Percentiles rank a stretch among this genome's conserved stretches.
Conservation (phyloP, 2,797 vertebrate species). For the Liasis olivaceus region DNA sequence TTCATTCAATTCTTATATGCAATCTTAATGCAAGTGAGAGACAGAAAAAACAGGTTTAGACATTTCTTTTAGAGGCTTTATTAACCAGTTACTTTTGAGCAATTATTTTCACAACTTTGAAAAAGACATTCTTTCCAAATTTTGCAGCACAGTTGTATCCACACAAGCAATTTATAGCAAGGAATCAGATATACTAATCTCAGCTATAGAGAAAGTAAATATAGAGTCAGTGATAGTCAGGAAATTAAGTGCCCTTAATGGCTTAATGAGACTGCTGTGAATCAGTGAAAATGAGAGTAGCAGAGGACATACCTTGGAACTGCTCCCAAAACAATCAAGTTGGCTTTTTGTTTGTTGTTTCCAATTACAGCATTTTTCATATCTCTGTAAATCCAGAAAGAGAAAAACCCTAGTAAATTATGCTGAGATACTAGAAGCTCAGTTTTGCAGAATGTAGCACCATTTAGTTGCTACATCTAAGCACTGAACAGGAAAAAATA, state of each 20-base stretch:
- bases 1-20: not conserved
- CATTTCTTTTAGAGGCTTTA: not conserved
- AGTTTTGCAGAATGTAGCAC: conserved; percentile 64
- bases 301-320: conserved; percentile 88
- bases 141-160: not conserved
- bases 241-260: conserved; percentile 56
- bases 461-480: conserved; percentile 46
- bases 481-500: conserved; percentile 14
- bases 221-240: conserved; percentile 50
- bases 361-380: conserved; percentile 99
- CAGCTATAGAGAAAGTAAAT: conserved; percentile 46
- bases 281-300: conserved; percentile 68
- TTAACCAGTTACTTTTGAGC: conserved; percentile 35
- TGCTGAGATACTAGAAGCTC: conserved; percentile 68
- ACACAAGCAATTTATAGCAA: conserved; percentile 52
- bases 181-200: conserved; percentile 57
- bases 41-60: not conserved
- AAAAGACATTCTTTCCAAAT: not conserved
- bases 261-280: conserved; percentile 55
- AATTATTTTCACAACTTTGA: conserved; percentile 22
- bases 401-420: conserved; percentile 73
- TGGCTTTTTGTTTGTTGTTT: conserved; percentile 99
- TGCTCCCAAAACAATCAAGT: conserved; percentile 98
- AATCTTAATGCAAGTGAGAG: not conserved
- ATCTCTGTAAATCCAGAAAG: conserved; percentile 85